Base-by-base conservation (phyloP, 92 coral and sea anemone genomes). In the Parazoanthus atlanticus region DNA sequence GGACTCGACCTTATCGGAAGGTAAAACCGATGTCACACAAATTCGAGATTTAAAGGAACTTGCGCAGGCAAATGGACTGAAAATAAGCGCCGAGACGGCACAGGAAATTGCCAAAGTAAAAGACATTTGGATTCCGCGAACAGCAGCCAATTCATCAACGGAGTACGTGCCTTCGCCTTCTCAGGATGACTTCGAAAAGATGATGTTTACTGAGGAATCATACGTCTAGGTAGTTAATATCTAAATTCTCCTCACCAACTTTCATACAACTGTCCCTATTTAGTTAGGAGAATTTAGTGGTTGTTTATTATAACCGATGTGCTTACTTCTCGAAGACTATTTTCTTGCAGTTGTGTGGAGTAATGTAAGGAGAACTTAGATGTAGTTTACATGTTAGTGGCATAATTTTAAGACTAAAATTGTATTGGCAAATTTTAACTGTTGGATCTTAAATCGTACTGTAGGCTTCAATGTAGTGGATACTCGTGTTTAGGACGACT, bases 151-250 rank as follows among this genome's bases (percentile, higher is more conserved):
- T 70, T 86, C 90, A 17, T 29, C 91, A n/a, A 77, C 86, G 17
- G 81, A 54, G 69, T 64, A 92, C 23, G 86, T 88, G 0, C 93
- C 91, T 7, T 93, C 95, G 13, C 93, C 98, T 1, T 92, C 96
- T 31, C 98, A 95, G 79, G 97, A 97, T 84, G 99, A 97, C 85
- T 93, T 93, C 78, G 98, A 96, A 52, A 94, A 96, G 82, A 95
- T 97, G 94, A 91, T 94, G 91, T 94, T 96, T 87, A 96, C 99
- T 29, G 98, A 95, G 88, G 99, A 97, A 89, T 95, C 99, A n/a
- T 97, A 97, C 89, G 99, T 97, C 30, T 97, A 91, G 86, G 64
- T 61, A 33, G 81, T 15, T 12, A 49, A 38, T 66, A 72, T 78
- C 67, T 80, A 73, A 88, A 38, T 82, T 36, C 77, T 88, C 90